phyloP scores from a whole-genome alignment of 2,797 vertebrate genomes.

The Danio kyathit region DNA sequence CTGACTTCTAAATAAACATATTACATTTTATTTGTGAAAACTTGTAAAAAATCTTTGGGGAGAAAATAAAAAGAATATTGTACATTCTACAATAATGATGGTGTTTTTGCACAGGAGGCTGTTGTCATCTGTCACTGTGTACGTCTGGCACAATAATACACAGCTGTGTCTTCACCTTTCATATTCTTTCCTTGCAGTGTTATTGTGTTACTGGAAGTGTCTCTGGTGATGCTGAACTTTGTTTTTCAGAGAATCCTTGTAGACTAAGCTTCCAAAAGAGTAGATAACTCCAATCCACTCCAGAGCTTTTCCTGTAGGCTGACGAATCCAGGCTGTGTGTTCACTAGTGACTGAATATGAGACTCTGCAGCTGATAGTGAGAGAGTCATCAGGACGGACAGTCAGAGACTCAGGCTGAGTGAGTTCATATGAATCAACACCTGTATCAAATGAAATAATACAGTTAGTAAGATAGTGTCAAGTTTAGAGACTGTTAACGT shows the following conservation, averaged over 20 bases:
- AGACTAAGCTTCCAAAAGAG: accelerated
- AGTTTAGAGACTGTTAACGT: too few species aligned
- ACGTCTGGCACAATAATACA: slow-evolving; percentile 22
- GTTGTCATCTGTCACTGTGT: background rate
- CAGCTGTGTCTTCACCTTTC: slow-evolving; percentile 41
- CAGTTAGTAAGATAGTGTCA: too few species aligned
- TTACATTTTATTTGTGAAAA: too few species aligned
- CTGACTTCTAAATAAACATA: too few species aligned
- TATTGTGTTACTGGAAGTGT: slow-evolving; percentile 30
- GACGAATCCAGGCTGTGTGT: background rate
- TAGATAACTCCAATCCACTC: slow-evolving; percentile 6
- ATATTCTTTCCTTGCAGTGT: slow-evolving; percentile 33
- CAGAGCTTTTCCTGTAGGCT: slow-evolving; percentile 41
- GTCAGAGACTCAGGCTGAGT: slow-evolving; percentile 38
- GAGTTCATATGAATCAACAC: too few species aligned
- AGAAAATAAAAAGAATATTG: too few species aligned
- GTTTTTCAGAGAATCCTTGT: slow-evolving; percentile 9
- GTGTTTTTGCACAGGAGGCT: slow-evolving; percentile 9
- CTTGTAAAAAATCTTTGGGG: too few species aligned
- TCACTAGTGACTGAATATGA: slow-evolving; percentile 29
- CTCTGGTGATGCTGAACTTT: slow-evolving; percentile 32
- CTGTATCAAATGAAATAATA: too few species aligned
- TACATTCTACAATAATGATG: too few species aligned
- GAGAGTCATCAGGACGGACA: slow-evolving; percentile 22
- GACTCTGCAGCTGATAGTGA: slow-evolving; percentile 44